Conservation (phyloP, 2,113 vertebrate species). For the Ceyx cyanopectus region DNA sequence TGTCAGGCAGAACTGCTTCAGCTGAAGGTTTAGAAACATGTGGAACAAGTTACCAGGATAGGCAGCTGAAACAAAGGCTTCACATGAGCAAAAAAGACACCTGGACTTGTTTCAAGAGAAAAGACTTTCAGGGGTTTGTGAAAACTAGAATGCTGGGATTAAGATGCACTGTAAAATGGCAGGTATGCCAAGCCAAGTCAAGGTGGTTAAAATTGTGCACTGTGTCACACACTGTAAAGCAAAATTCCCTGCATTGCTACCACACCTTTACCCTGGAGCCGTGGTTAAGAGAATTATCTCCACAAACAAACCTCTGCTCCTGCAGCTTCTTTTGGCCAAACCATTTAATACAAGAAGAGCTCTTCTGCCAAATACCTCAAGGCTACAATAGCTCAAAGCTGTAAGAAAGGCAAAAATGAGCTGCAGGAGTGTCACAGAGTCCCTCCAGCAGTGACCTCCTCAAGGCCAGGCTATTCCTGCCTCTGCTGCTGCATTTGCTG, state of each 20-base stretch:
- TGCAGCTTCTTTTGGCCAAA: not conserved
- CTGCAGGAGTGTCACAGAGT: not conserved
- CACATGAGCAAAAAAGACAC: constrained; percentile 3
- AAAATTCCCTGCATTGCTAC: not conserved
- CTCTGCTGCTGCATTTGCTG: not conserved
- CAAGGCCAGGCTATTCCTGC: not conserved
- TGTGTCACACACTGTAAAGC: not conserved
- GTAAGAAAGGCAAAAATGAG: not conserved
- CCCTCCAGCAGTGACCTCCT: not conserved
- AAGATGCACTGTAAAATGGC: not conserved
- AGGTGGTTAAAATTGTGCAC: not conserved
- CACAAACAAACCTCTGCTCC: not conserved
- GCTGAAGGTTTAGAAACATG: constrained; percentile 26
- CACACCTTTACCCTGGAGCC: not conserved
- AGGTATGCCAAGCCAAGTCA: not conserved
- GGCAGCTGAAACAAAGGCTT: constrained; percentile 23
- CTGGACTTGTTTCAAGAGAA: not conserved
- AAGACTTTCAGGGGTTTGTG: not conserved
- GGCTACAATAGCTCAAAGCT: not conserved
- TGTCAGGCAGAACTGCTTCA: not conserved
- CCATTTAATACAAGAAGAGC: not conserved
- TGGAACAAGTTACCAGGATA: constrained; percentile 49
- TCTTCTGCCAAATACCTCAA: not conserved
- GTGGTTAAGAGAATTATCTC: not conserved
- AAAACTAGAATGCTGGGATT: not conserved